A percentile compares a stretch with the other conserved stretches of the same genome.
phyloP scores from a whole-genome alignment of 2,113 vertebrate species.

The Lamprologus speciosus region DNA sequence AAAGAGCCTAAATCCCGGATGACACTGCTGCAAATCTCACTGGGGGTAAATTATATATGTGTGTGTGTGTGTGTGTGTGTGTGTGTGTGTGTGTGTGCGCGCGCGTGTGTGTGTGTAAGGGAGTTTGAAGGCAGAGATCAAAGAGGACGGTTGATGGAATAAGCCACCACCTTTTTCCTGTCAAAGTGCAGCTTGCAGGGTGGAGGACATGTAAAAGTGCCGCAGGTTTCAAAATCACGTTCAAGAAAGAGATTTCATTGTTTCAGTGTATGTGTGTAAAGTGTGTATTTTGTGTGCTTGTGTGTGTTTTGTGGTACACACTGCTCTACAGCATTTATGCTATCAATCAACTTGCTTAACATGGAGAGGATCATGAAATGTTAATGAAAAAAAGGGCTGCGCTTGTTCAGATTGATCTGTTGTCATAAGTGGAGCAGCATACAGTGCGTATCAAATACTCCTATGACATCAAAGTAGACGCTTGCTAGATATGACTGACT shows the following conservation, averaged over 20 bases:
- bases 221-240: slow-evolving; percentile 7
- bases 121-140: not conserved
- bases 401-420: not conserved
- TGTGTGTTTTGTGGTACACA: not conserved
- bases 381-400: not conserved
- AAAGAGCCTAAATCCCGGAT: not conserved
- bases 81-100: not conserved
- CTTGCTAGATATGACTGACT: not conserved
- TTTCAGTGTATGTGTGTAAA: not conserved
- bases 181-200: not conserved
- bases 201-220: not conserved
- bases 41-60: accelerated
- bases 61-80: accelerated
- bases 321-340: not conserved
- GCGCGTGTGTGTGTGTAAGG: not conserved
- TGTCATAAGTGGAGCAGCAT: not conserved
- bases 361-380: not conserved
- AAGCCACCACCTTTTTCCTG: slow-evolving; percentile 2
- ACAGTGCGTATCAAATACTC: not conserved
- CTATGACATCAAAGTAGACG: not conserved
- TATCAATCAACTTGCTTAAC: not conserved
- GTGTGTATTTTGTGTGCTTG: not conserved
- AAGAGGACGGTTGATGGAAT: not conserved
- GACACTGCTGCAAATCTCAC: not conserved
- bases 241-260: not conserved